phyloP scores from a whole-genome alignment of 2,797 vertebrate species.

The Vipera latastei region DNA sequence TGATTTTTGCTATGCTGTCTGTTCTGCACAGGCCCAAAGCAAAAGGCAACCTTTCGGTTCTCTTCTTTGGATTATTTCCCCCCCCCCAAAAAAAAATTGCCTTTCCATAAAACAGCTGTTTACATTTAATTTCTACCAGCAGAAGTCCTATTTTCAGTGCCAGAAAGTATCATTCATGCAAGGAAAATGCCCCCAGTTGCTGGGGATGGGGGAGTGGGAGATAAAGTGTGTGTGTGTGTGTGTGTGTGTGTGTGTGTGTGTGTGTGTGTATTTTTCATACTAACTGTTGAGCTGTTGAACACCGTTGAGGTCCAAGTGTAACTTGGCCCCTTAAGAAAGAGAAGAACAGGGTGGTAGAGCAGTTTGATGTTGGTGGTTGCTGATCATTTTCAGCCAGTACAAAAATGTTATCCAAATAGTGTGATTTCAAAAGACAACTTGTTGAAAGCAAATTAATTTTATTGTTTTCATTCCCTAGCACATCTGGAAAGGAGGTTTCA shows the following conservation, averaged over 20 bases:
- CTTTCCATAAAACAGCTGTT: slow-evolving; percentile 72
- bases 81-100: slow-evolving; percentile 42
- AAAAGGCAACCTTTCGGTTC: not conserved
- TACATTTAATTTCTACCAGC: slow-evolving; percentile 75
- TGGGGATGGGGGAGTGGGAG: slow-evolving; percentile 34
- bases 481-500: not conserved
- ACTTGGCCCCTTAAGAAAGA: slow-evolving; percentile 67
- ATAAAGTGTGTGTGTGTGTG: slow-evolving; percentile 69
- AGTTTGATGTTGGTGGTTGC: slow-evolving; percentile 51
- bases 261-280: slow-evolving; percentile 70
- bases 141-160: slow-evolving; percentile 69
- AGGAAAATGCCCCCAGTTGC: slow-evolving; percentile 70
- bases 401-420: slow-evolving; percentile 37
- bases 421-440: slow-evolving; percentile 33
- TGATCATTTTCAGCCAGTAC: slow-evolving; percentile 58
- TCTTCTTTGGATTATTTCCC: slow-evolving; percentile 47
- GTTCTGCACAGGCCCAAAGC: not conserved
- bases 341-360: slow-evolving; percentile 59
- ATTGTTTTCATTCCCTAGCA: not conserved
- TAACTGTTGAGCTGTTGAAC: slow-evolving; percentile 65
- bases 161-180: slow-evolving; percentile 72
- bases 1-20: not conserved
- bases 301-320: slow-evolving; percentile 51
- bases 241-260: slow-evolving; percentile 68
- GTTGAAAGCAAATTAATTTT: slow-evolving; percentile 32